Evolutionary conservation across 2,888 invertebrate species (phyloP).

Genomic region (Dynastes hyllus): DNA sequence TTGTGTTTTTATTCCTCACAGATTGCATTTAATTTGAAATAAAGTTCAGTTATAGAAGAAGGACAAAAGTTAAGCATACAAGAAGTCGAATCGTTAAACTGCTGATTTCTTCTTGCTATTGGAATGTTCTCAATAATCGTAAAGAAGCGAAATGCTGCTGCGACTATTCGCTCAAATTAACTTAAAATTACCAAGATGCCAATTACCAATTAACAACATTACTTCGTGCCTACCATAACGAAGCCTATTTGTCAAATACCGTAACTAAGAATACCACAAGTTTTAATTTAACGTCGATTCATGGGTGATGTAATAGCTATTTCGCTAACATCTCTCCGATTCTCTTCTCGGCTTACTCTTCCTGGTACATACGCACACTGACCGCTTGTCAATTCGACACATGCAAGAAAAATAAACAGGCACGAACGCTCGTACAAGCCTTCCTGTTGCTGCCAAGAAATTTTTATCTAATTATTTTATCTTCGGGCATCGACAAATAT

Average conservation of each 20-base stretch:
- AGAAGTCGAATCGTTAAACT: too few relatives aligned
- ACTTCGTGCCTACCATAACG: too few relatives aligned
- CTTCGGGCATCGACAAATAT: constrained; percentile 18
- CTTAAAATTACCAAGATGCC: too few relatives aligned
- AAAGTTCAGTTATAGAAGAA: too few relatives aligned
- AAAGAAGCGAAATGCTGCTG: too few relatives aligned
- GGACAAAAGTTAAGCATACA: too few relatives aligned
- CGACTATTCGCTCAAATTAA: too few relatives aligned
- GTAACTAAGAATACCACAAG: not conserved
- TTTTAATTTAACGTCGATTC: constrained; percentile 8
- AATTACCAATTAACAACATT: too few relatives aligned
- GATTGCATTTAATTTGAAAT: too few relatives aligned
- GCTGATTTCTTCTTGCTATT: too few relatives aligned
- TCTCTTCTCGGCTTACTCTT: not conserved
- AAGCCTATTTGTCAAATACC: not conserved
- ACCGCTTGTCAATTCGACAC: constrained; percentile 28
- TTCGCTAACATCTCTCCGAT: not conserved
- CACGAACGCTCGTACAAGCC: constrained; percentile 10
- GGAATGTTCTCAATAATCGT: too few relatives aligned
- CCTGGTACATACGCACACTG: constrained; percentile 5
- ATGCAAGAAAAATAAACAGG: constrained; percentile 22
- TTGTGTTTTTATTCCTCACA: too few relatives aligned
- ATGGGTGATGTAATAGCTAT: not conserved
- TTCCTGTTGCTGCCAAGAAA: constrained; percentile 10
- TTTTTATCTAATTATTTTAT: constrained; percentile 35